Base-by-base conservation (phyloP, 2,113 vertebrate species). In the Austrofundulus limnaeus region DNA sequence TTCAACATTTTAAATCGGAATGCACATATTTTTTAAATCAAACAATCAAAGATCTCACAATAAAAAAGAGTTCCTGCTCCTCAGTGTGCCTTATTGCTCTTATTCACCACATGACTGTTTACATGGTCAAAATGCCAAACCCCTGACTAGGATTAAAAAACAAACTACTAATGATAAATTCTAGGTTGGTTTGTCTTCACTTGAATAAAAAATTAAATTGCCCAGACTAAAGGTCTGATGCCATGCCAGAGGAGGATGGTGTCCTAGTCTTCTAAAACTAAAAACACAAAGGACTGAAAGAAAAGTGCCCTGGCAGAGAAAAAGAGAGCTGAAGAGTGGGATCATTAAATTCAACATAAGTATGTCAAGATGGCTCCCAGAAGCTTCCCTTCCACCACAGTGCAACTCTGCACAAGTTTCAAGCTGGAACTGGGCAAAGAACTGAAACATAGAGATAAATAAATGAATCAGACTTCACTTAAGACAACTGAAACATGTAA, bases 311-410 rank as follows among this genome's bases (percentile, higher is more conserved):
- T 12, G 42, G 28, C 20, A 20, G 43, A 53, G 45, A 17, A 69
- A 14, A 34, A 48, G n/a, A 57, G 1, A 19, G n/a, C 51, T 61
- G 49, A 17, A 20, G 66, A 70, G 28, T 20, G 23, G 46, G 31
- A 71, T 69, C 65, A 71, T 61, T 55, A 19, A 20, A 58, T 50
- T 60, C 23, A 61, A 38, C 75, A 70, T 75, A 70, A 73, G 46
- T 77, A 72, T 72, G 72, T 70, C 38, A 61, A 65, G 63, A 72
- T 59, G 61, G 61, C 58, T 75, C 37, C 43, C 39, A 41, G 61
- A 54, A 68, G 42, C 49, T 63, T 55, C 59, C 34, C 72, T 66
- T 80, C 66, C 69, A 75, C 64, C 48, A 37, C 2, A 38, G 7
- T 49, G 23, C 15, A 45, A 62, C 49, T 60, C 34, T 41, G 25